phyloP scores from a whole-genome alignment of 2,113 vertebrate species.

The Plecotus auritus region DNA sequence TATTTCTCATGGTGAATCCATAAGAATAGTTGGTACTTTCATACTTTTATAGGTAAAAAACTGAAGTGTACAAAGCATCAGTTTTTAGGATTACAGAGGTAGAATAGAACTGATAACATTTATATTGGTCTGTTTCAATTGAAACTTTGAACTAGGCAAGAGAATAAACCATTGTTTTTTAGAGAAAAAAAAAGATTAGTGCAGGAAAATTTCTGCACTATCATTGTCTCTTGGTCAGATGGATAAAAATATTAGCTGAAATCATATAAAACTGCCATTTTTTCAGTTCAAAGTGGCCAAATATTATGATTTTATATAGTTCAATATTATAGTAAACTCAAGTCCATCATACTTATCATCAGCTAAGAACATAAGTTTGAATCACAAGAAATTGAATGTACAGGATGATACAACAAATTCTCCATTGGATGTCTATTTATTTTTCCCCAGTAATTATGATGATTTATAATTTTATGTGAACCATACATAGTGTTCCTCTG shows the following conservation, averaged over 20 bases:
- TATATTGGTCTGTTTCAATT: neutral
- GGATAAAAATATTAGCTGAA: neutral
- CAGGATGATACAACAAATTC: neutral
- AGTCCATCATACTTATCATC: neutral
- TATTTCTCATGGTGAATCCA: neutral
- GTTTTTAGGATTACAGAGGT: neutral
- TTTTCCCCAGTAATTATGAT: neutral
- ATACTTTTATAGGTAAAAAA: neutral
- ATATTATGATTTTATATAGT: neutral
- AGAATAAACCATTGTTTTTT: neutral
- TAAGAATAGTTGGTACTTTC: neutral
- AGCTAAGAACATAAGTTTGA: neutral
- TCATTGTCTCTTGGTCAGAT: neutral
- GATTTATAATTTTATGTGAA: neutral
- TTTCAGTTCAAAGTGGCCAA: neutral
- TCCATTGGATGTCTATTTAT: neutral
- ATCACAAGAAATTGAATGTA: neutral
- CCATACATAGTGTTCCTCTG: neutral
- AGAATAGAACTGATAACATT: neutral
- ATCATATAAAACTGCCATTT: neutral
- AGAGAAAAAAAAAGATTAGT: neutral
- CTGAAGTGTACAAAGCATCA: neutral
- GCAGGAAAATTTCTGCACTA: neutral
- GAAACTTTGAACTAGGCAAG: neutral
- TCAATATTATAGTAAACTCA: neutral